Percentiles rank a stretch among this genome's conserved stretches.
Conservation (phyloP, 1,140 invertebrate genomes). For the Ephestia elutella region DNA sequence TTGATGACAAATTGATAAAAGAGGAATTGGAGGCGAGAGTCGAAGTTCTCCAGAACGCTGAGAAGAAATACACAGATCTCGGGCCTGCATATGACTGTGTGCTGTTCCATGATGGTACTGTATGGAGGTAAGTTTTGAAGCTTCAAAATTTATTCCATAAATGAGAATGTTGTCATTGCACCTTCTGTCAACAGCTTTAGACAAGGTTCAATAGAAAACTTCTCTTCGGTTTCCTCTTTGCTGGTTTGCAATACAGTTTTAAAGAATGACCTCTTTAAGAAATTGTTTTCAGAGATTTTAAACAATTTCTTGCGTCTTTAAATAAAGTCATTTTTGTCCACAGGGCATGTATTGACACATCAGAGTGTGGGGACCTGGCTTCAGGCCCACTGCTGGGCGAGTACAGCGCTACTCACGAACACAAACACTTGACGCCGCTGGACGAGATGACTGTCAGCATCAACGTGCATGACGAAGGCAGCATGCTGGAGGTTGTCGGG, state of each 20-base stretch:
- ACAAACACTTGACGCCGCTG: constrained; percentile 81
- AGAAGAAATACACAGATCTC: constrained; percentile 91
- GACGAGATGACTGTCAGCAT: constrained; percentile 93
- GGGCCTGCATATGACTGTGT: constrained; percentile 96
- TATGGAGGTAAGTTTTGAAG: constrained; percentile 54
- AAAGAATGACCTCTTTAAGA: too few relatives aligned
- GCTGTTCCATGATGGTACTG: constrained; percentile 82
- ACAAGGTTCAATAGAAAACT: too few relatives aligned
- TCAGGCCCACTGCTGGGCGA: constrained; percentile 87
- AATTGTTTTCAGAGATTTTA: too few relatives aligned
- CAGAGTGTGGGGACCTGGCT: constrained; percentile 86
- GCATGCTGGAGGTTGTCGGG: constrained; percentile 93
- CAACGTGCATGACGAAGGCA: constrained; percentile 95
- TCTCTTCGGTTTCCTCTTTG: too few relatives aligned
- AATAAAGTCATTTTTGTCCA: not conserved
- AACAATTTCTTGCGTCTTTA: too few relatives aligned
- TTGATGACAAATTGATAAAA: constrained; percentile 88
- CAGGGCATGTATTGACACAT: constrained; percentile 91
- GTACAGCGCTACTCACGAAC: constrained; percentile 88
- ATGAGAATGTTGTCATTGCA: too few relatives aligned
- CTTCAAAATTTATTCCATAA: too few relatives aligned
- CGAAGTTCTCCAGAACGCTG: constrained; percentile 87
- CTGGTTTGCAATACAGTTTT: too few relatives aligned
- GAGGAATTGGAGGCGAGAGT: constrained; percentile 92
- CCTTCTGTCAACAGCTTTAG: too few relatives aligned